Conservation (phyloP, 1,140 invertebrate species). For the Ostrea edulis region DNA sequence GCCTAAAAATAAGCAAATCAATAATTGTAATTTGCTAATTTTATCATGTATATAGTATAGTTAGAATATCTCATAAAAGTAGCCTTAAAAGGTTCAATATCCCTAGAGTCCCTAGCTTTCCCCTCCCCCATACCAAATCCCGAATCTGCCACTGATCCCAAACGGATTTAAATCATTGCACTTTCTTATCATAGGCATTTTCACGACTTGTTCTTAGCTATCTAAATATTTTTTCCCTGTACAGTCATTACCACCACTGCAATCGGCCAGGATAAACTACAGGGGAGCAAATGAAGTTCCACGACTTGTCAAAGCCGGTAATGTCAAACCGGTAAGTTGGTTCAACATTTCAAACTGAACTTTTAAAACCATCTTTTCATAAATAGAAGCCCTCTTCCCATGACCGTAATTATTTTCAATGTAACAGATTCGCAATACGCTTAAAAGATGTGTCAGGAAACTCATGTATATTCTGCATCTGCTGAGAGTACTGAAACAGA, state of each 20-base stretch:
- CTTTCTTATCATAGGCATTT: too few relatives aligned
- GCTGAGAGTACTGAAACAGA: constrained; percentile 40
- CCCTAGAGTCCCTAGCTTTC: too few relatives aligned
- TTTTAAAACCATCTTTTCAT: not conserved
- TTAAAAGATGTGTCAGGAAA: constrained; percentile 39
- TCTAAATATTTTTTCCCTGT: too few relatives aligned
- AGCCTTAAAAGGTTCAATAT: too few relatives aligned
- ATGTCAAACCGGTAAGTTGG: not conserved
- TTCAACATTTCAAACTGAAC: not conserved
- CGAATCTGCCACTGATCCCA: too few relatives aligned
- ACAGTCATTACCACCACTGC: not conserved
- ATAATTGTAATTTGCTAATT: too few relatives aligned
- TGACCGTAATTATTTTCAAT: not conserved
- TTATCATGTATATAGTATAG: too few relatives aligned
- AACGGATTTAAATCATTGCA: too few relatives aligned
- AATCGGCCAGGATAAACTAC: not conserved
- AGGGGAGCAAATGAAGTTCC: not conserved
- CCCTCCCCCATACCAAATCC: too few relatives aligned
- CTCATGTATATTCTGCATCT: constrained; percentile 44
- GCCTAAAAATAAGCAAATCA: too few relatives aligned
- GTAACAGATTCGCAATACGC: not conserved
- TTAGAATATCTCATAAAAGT: too few relatives aligned
- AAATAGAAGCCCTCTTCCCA: not conserved
- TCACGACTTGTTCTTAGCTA: too few relatives aligned
- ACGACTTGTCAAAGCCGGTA: not conserved